phyloP scores from a whole-genome alignment of 2,888 invertebrate genomes.

The Drosophila lutescens region DNA sequence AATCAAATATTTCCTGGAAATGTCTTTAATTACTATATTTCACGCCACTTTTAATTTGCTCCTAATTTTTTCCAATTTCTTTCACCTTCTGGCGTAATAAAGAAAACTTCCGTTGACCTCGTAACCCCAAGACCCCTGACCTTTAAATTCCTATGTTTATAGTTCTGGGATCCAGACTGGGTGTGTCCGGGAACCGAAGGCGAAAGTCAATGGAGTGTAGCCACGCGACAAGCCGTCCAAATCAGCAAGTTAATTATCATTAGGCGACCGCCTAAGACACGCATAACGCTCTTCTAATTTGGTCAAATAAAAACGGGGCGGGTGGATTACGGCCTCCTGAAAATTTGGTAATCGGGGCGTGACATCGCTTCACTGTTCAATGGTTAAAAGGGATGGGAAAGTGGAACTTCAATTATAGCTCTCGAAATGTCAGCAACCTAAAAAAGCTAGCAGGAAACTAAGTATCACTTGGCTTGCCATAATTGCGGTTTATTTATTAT shows the following conservation, averaged over 20 bases:
- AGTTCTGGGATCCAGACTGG: slow-evolving; percentile 19
- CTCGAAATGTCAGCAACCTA: neutral
- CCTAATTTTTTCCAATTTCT: neutral
- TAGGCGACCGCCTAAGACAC: slow-evolving; percentile 38
- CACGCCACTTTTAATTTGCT: slow-evolving; percentile 11
- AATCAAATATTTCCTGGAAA: neutral
- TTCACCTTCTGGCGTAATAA: slow-evolving; percentile 29
- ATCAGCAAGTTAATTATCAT: slow-evolving; percentile 65
- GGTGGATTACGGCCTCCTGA: slow-evolving; percentile 34
- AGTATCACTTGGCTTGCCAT: slow-evolving; percentile 3
- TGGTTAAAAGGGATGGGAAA: neutral
- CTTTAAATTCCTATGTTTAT: slow-evolving; percentile 10
- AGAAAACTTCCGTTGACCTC: slow-evolving; percentile 41
- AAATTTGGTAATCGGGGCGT: slow-evolving; percentile 61
- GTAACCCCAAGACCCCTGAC: slow-evolving; percentile 42
- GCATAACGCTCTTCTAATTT: slow-evolving; percentile 63
- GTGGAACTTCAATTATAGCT: slow-evolving; percentile 12
- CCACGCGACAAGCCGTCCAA: slow-evolving; percentile 67
- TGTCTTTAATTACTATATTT: neutral
- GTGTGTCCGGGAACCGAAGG: slow-evolving; percentile 19
- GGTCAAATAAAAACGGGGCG: slow-evolving; percentile 23
- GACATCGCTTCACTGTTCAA: slow-evolving; percentile 51
- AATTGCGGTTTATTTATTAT: slow-evolving; percentile 48
- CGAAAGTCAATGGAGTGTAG: slow-evolving; percentile 61
- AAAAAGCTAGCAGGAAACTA: neutral